Evolutionary conservation across 2,888 invertebrate species (phyloP).

Genomic region (Sphaerophoria rueppellii): DNA sequence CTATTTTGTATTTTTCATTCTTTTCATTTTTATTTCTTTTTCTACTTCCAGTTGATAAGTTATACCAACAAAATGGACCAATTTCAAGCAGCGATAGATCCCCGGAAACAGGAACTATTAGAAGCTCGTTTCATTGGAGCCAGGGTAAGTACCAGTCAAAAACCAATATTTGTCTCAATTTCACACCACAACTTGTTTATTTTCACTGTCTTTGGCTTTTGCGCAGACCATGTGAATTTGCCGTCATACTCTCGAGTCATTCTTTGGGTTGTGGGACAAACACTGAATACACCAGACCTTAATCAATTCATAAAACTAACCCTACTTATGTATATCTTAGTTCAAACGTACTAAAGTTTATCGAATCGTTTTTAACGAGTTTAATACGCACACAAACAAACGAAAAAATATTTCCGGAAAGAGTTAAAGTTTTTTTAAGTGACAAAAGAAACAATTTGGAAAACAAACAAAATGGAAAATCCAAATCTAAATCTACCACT

Average conservation of each 20-base stretch:
- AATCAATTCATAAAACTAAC: slow-evolving; percentile 33
- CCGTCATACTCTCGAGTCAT: slow-evolving; percentile 63
- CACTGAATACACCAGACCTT: slow-evolving; percentile 60
- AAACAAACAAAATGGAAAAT: slow-evolving; percentile 48
- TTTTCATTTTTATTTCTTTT: neutral
- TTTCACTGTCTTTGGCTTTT: slow-evolving; percentile 72
- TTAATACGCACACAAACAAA: neutral
- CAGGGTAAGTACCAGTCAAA: slow-evolving; percentile 88
- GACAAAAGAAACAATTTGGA: slow-evolving; percentile 46
- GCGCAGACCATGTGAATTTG: slow-evolving; percentile 69
- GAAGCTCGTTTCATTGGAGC: slow-evolving; percentile 98
- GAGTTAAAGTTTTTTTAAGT: slow-evolving; percentile 55
- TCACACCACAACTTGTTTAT: slow-evolving; percentile 20
- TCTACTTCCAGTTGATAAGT: slow-evolving; percentile 72
- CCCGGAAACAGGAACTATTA: slow-evolving; percentile 98
- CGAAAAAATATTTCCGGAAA: slow-evolving; percentile 49
- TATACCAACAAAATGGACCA: slow-evolving; percentile 90
- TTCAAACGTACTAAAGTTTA: slow-evolving; percentile 18
- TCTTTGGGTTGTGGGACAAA: slow-evolving; percentile 53
- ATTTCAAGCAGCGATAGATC: slow-evolving; percentile 98
- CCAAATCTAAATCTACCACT: slow-evolving; percentile 76
- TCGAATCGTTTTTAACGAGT: slow-evolving; percentile 29
- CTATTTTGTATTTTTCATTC: neutral
- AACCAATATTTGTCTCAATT: slow-evolving; percentile 13
- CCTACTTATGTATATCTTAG: slow-evolving; percentile 30